Evolutionary conservation across 2,888 invertebrate genomes (phyloP).

Genomic region (Hydraecia micacea): DNA sequence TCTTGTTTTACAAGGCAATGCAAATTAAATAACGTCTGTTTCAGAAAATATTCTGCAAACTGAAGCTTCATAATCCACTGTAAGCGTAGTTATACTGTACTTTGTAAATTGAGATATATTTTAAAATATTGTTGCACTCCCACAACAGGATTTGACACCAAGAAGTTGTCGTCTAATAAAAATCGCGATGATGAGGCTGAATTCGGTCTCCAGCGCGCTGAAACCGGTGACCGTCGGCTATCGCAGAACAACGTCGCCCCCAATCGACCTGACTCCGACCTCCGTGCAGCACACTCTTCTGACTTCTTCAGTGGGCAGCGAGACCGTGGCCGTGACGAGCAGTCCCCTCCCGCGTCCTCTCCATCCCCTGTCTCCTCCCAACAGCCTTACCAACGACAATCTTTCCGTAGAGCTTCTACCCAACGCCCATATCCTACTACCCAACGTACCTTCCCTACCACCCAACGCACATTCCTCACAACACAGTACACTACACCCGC

Average conservation of each 20-base stretch:
- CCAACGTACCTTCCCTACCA: slow-evolving; percentile 74
- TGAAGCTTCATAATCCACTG: slow-evolving; percentile 44
- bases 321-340: slow-evolving; percentile 86
- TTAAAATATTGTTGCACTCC: slow-evolving; percentile 48
- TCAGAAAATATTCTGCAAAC: slow-evolving; percentile 28
- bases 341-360: slow-evolving; percentile 71
- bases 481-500: slow-evolving; percentile 70
- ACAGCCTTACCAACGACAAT: slow-evolving; percentile 72
- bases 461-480: slow-evolving; percentile 74
- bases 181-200: slow-evolving; percentile 92
- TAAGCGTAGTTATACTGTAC: background rate
- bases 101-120: background rate
- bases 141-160: slow-evolving; percentile 91
- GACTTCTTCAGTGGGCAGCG: slow-evolving; percentile 92
- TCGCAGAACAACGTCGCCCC: slow-evolving; percentile 75
- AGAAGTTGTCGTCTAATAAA: slow-evolving; percentile 87
- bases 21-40: slow-evolving; percentile 32
- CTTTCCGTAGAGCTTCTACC: slow-evolving; percentile 83
- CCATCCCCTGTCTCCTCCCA: slow-evolving; percentile 73
- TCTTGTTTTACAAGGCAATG: slow-evolving; percentile 23
- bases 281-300: slow-evolving; percentile 93
- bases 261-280: slow-evolving; percentile 89
- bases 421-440: slow-evolving; percentile 75
- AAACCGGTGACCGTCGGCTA: slow-evolving; percentile 91
- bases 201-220: slow-evolving; percentile 93